phyloP scores from a whole-genome alignment of 1,140 invertebrate species.

The Drosophila guanche region DNA sequence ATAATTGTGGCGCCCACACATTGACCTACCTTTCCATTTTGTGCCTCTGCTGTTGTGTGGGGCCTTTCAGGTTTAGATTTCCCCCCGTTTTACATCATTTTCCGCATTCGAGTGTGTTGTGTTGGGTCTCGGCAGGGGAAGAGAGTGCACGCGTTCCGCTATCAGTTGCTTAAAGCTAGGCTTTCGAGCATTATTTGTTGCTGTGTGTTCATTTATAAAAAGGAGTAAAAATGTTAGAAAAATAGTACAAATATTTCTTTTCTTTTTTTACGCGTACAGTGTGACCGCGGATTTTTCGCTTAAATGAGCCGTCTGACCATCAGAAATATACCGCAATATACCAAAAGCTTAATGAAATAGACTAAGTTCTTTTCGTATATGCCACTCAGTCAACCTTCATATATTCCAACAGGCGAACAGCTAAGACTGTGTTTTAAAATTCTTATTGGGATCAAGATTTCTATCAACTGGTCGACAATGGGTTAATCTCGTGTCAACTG shows the following conservation, averaged over 20 bases:
- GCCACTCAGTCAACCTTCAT: too few relatives aligned
- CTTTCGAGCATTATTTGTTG: slow-evolving; percentile 64
- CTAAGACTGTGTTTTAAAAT: too few relatives aligned
- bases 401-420: too few relatives aligned
- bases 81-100: slow-evolving; percentile 63
- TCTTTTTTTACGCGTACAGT: slow-evolving; percentile 68
- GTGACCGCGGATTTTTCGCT: not conserved
- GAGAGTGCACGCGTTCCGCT: slow-evolving; percentile 31
- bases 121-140: slow-evolving; percentile 35
- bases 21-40: slow-evolving; percentile 83
- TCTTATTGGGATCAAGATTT: too few relatives aligned
- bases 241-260: slow-evolving; percentile 74
- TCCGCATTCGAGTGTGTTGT: slow-evolving; percentile 51
- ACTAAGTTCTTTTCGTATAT: too few relatives aligned
- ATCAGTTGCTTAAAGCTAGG: slow-evolving; percentile 32
- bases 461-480: too few relatives aligned
- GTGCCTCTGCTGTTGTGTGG: slow-evolving; percentile 57
- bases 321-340: slow-evolving; percentile 63
- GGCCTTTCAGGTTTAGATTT: slow-evolving; percentile 68
- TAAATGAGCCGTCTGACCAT: not conserved
- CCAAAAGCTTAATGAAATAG: not conserved
- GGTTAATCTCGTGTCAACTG: too few relatives aligned
- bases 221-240: slow-evolving; percentile 61
- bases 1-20: slow-evolving; percentile 62
- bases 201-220: slow-evolving; percentile 76